Percentiles rank a stretch among this genome's conserved stretches.
phyloP scores from a whole-genome alignment of 23 tunicate genomes.

The Botrylloides violaceus region DNA sequence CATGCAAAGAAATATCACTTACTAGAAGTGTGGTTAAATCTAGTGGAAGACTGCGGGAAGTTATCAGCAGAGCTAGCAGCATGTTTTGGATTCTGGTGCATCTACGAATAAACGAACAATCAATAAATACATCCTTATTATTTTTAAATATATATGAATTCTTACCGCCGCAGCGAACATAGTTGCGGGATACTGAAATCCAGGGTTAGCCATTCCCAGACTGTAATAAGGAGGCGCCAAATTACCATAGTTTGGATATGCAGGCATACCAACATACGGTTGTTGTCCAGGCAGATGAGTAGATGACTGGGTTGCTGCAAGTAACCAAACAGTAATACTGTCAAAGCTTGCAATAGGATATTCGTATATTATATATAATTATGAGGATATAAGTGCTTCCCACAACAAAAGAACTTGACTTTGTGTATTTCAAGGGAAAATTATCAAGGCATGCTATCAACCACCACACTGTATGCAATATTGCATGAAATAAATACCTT shows the following conservation, averaged over 20 bases:
- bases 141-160: too few relatives aligned
- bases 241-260: conserved; percentile 44
- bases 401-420: too few relatives aligned
- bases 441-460: too few relatives aligned
- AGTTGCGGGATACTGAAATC: conserved; percentile 73
- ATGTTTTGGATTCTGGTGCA: conserved; percentile 74
- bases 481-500: too few relatives aligned
- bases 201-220: conserved; percentile 47
- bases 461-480: too few relatives aligned
- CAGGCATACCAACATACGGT: conserved; percentile 23
- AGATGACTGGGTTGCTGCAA: neutral
- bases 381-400: too few relatives aligned
- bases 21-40: conserved; percentile 61
- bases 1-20: neutral
- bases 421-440: too few relatives aligned
- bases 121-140: too few relatives aligned
- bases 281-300: conserved; percentile 13
- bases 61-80: conserved; percentile 59
- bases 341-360: too few relatives aligned
- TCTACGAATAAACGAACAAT: conserved; percentile 26
- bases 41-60: conserved; percentile 72
- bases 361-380: too few relatives aligned
- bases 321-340: too few relatives aligned
- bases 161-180: conserved; percentile 69
- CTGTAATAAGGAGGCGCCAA: conserved; percentile 27